A percentile compares a stretch with the other conserved stretches of the same genome.
Evolutionary conservation across 2,113 vertebrate species (phyloP).

Genomic region (Brienomyrus longianalis): DNA sequence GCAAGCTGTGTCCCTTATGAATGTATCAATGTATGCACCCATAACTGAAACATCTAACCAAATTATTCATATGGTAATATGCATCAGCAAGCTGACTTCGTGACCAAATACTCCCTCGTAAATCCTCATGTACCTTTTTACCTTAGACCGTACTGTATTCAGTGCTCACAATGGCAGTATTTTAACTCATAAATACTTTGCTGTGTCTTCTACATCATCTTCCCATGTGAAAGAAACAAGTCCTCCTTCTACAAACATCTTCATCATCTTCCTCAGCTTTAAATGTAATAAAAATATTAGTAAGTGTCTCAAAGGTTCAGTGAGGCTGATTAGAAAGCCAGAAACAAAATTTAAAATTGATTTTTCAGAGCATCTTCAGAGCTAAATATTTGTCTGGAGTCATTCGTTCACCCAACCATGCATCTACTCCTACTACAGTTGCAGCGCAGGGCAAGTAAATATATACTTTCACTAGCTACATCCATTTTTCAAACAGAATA

Average conservation of each 20-base stretch:
- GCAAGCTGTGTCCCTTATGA: neutral
- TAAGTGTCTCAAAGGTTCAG: neutral
- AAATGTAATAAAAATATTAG: neutral
- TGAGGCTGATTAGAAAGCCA: neutral
- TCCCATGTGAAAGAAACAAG: conserved; percentile 41
- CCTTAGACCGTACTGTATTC: conserved; percentile 11
- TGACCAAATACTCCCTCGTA: neutral
- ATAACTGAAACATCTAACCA: neutral
- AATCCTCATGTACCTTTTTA: neutral
- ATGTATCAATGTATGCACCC: neutral
- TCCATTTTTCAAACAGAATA: neutral
- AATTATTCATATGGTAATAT: neutral
- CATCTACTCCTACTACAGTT: neutral
- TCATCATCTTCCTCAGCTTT: neutral
- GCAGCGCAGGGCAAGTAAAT: neutral
- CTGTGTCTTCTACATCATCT: conserved; percentile 36
- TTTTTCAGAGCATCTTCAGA: neutral
- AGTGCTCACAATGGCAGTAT: conserved; percentile 42
- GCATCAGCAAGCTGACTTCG: neutral
- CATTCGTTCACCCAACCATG: neutral
- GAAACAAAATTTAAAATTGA: neutral
- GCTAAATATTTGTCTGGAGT: neutral
- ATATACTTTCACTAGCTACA: too few relatives aligned
- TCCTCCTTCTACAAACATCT: conserved; percentile 38
- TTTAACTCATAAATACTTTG: conserved; percentile 46